These are phyloP conservation scores for Lutraria rhynchaena DNA, from an alignment of 1,140 invertebrate genomes.

Conservation along the genomic window DNA sequence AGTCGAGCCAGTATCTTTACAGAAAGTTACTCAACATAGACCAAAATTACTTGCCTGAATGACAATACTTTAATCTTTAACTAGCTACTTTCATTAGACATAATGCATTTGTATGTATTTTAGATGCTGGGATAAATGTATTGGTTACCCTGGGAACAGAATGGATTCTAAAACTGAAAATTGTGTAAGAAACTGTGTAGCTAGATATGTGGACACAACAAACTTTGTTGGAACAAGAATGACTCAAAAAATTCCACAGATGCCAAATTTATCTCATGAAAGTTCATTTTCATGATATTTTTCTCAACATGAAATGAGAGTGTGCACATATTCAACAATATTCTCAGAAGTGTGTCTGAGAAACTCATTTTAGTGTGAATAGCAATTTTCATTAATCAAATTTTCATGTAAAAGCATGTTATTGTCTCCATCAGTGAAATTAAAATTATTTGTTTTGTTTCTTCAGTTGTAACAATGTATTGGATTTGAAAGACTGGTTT, in stretches of 20 bases:
- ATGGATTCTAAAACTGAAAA: slow-evolving; percentile 94
- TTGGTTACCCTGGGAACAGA: slow-evolving; percentile 93
- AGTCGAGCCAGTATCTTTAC: neutral
- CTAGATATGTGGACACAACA: slow-evolving; percentile 92
- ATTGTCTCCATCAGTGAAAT: too few relatives aligned
- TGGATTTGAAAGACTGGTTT: too few relatives aligned
- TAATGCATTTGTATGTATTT: slow-evolving; percentile 1
- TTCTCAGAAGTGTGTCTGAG: too few relatives aligned
- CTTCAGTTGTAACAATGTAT: too few relatives aligned
- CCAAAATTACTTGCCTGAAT: neutral
- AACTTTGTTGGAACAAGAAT: slow-evolving; percentile 70
- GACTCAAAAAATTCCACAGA: slow-evolving; percentile 12
- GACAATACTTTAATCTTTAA: neutral
- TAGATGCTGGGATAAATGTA: slow-evolving; percentile 95
- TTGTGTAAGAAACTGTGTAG: slow-evolving; percentile 95
- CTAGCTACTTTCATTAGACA: neutral
- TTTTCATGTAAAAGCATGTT: too few relatives aligned
- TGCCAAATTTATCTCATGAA: neutral
- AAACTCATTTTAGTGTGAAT: too few relatives aligned
- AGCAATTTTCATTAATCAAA: too few relatives aligned
- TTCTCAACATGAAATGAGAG: too few relatives aligned
- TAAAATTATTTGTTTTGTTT: too few relatives aligned
- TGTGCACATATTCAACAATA: too few relatives aligned
- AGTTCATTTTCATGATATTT: slow-evolving; percentile 17
- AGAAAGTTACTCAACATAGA: neutral